phyloP scores from a whole-genome alignment of 2,888 invertebrate species.

The Lampropteryx suffumata region DNA sequence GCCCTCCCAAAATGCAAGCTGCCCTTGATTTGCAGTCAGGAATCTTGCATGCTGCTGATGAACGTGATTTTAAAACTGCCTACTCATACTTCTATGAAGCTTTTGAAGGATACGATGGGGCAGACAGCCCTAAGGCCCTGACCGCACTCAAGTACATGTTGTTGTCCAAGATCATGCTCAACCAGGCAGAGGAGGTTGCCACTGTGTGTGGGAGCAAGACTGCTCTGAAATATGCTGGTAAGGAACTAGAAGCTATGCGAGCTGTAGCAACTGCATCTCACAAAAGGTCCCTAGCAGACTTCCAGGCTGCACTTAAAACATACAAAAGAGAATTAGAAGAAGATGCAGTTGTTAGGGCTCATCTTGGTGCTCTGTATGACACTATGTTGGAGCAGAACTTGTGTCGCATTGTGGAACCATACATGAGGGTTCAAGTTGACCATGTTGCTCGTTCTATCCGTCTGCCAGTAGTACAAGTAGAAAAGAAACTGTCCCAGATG shows the following conservation, averaged over 20 bases:
- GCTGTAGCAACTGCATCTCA: slow-evolving; percentile 98
- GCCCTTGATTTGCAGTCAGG: slow-evolving; percentile 98
- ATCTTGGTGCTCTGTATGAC: slow-evolving; percentile 98
- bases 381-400: slow-evolving; percentile 99
- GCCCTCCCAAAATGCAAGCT: slow-evolving; percentile 99
- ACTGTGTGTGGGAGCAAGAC: slow-evolving; percentile 98
- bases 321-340: slow-evolving; percentile 95
- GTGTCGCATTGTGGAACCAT: slow-evolving; percentile 99
- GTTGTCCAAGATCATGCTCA: slow-evolving; percentile 98
- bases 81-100: slow-evolving; percentile 99
- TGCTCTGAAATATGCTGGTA: slow-evolving; percentile 97
- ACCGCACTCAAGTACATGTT: slow-evolving; percentile 99
- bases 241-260: slow-evolving; percentile 98
- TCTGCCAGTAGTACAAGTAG: slow-evolving; percentile 94
- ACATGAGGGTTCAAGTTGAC: slow-evolving; percentile 96
- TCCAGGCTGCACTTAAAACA: slow-evolving; percentile 93
- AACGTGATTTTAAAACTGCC: slow-evolving; percentile 99
- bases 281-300: slow-evolving; percentile 97
- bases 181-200: slow-evolving; percentile 97
- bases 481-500: slow-evolving; percentile 99
- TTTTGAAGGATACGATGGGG: slow-evolving; percentile 98
- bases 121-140: slow-evolving; percentile 94
- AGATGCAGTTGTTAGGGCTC: slow-evolving; percentile 98
- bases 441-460: slow-evolving; percentile 96
- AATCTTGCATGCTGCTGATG: slow-evolving; percentile 99